Base-by-base conservation (phyloP, 1,140 invertebrate species). In the Cepaea nemoralis region DNA sequence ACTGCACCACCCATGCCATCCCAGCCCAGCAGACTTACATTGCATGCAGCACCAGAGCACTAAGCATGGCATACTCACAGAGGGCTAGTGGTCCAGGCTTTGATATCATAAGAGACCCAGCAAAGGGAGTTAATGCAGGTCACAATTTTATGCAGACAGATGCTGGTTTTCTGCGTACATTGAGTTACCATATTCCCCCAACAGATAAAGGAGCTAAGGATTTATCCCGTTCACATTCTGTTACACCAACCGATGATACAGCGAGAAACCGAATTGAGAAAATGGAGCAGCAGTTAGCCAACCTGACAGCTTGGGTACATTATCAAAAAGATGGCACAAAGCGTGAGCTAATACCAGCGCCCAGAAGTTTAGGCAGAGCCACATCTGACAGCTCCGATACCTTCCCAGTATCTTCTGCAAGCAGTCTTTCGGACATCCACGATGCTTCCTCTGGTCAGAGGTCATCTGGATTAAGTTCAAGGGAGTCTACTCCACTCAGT, bases 241-340 rank as follows among this genome's bases (percentile, higher is more conserved):
- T 69, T 5, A 82, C 85, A 50, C 86, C 88, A 22, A 39, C 71
- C 6, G 82, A 86, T 48, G 63, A 42, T 19, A 77, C 80, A 33
- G 79, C 82, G 19, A 83, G 97, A 88, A 94, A 97, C 88, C 94
- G 98, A 40, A 97, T 99, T 86, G 97, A 99, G 91, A 96, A 97
- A 90, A 99, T 99, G 97, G 98, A 99, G 90, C 93, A 97, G 31
- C 97, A 99, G 91, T 93, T 99, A 85, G 97, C 97, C 24, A 98
- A 97, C 90, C 93, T 99, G 83, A 99, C 98, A 1, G 97, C 97
- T 19, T 93, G 99, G 84, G 98, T 99, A 22, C 97, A 99, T 88
- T 75, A 83, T 27, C 76, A 67, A 19, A 81, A 82, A 55, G 31
- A 67, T 19, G 73, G 81, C 14, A 27, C 71, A 19, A 45, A 35